Evolutionary conservation across 2,113 vertebrate genomes (phyloP), one percentile per base, ranked within the genome.

Genomic region (Centropus bengalensis): DNA sequence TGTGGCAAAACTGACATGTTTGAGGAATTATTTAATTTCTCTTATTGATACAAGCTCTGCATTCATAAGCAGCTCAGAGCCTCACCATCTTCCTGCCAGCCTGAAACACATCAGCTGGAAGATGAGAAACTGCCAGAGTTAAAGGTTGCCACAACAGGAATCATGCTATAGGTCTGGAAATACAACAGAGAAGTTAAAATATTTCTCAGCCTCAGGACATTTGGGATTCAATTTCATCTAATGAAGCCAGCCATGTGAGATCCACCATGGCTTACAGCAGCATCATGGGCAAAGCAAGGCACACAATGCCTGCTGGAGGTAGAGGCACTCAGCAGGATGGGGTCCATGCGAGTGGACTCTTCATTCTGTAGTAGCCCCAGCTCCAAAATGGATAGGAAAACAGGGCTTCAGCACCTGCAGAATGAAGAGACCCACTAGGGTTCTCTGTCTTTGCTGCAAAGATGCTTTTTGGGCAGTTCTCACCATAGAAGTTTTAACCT

Each of bases 81-180:
- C 78, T 60, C 49, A 33, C 68, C 88, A 94, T 91, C 68, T 91
- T 83, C 71, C 68, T 91, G 87, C 68, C 71, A 89, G 88, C 49
- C 63, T 32, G 74, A 93, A 91, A 77, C 63, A 73, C 52, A 80
- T 85, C 6, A 92, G 58, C 55, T 91, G 60, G 60, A 70, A 91
- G 51, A 89, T 15, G 67, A 91, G 55, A 94, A 94, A 40, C 22
- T 4, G 2, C 62, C 40, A 54, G 73, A 88, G 87, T 92, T 93
- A 93, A 96, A 96, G 82, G 94, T 68, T 88, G 83, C n/a, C 64
- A 91, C 91, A 82, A 76, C 66, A 91, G 58, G 38, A 44, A 45
- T 56, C 75, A 68, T 63, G 55, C 22, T 84, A 82, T 21, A 52
- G 75, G 59, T 55, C 14, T 33, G 73, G 32, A 87, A 92, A 84